A percentile compares a stretch with the other conserved stretches of the same genome.
Conservation (phyloP, 1,140 invertebrate genomes). For the Plectrocnemia conspersa region DNA sequence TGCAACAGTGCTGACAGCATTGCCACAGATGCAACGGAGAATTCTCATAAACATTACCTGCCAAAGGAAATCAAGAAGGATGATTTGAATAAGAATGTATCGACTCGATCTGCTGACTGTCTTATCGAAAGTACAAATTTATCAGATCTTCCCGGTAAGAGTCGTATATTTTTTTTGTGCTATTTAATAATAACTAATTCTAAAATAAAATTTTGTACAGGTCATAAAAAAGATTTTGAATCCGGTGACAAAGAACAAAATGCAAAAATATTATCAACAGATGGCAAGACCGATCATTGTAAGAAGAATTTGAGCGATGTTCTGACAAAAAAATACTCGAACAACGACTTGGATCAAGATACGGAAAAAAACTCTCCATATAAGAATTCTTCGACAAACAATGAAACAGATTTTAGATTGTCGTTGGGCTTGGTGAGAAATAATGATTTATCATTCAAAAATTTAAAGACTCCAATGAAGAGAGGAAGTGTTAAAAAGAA, state of each 20-base stretch:
- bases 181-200: background rate
- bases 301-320: too few species aligned
- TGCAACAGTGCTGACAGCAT: conserved; percentile 30
- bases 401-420: conserved; percentile 22
- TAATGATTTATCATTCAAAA: conserved; percentile 10
- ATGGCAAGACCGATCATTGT: too few species aligned
- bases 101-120: conserved; percentile 1
- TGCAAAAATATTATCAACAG: too few species aligned
- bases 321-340: too few species aligned
- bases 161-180: background rate
- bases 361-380: too few species aligned
- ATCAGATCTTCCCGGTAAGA: conserved; percentile 24
- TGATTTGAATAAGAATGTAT: background rate
- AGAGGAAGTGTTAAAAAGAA: conserved; percentile 17
- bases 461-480: conserved; percentile 20
- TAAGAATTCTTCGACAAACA: background rate
- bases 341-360: too few species aligned
- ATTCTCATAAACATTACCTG: conserved; percentile 12
- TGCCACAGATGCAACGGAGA: conserved; percentile 20
- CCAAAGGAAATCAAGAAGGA: background rate
- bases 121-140: conserved; percentile 24
- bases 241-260: background rate
- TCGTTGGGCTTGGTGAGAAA: conserved; percentile 26
- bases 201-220: background rate
- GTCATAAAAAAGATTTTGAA: conserved; percentile 4